Conservation (phyloP, 2,888 invertebrate species). For the Ennomos erosarius region DNA sequence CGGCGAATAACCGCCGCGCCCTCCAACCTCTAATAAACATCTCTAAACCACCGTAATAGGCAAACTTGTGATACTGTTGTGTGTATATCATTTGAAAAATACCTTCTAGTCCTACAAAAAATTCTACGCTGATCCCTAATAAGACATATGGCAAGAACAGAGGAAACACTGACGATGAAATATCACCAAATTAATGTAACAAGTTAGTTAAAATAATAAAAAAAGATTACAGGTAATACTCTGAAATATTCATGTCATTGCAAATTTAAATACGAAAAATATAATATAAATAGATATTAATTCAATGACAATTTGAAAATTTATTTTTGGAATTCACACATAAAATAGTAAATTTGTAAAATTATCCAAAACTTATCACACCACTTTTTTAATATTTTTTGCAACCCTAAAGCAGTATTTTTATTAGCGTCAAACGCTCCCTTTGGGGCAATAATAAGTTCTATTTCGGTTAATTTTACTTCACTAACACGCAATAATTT, state of each 20-base stretch:
- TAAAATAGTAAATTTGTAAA: constrained; percentile 85
- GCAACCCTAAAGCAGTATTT: constrained; percentile 84
- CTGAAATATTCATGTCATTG: constrained; percentile 59
- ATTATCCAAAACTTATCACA: constrained; percentile 86
- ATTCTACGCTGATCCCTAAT: constrained; percentile 79
- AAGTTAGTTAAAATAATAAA: constrained; percentile 57
- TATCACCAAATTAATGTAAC: constrained; percentile 68
- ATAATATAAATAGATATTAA: constrained; percentile 51
- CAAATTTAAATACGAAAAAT: constrained; percentile 59
- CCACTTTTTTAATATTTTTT: constrained; percentile 82
- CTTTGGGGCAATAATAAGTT: constrained; percentile 82
- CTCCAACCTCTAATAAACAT: constrained; percentile 74
- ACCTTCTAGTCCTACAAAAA: constrained; percentile 76
- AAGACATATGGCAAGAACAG: constrained; percentile 83
- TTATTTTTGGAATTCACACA: constrained; percentile 81
- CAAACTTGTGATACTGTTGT: constrained; percentile 80
- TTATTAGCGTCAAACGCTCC: constrained; percentile 84
- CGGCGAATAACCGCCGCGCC: constrained; percentile 66
- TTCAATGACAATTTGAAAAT: constrained; percentile 72
- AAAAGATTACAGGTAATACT: constrained; percentile 56
- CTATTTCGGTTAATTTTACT: constrained; percentile 82
- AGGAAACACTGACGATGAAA: constrained; percentile 74
- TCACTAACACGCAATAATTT: constrained; percentile 84
- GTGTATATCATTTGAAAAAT: constrained; percentile 82
- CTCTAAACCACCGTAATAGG: constrained; percentile 77